Conservation (phyloP, 2,113 vertebrate species). For the Propithecus coquereli region DNA sequence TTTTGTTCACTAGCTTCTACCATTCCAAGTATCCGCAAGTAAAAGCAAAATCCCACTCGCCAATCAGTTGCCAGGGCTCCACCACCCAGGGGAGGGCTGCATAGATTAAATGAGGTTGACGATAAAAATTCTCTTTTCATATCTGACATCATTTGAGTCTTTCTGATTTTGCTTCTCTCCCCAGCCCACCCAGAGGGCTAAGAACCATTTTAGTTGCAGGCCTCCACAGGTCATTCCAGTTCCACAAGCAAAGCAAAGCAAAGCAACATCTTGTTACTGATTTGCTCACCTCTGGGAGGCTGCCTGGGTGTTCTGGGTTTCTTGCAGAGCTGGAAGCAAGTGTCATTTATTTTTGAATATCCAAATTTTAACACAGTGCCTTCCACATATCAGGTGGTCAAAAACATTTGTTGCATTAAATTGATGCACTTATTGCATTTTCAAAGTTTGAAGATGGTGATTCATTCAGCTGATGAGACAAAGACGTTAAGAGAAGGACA, state of each 20-base stretch:
- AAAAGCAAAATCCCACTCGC: background rate
- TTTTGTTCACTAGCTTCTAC: background rate
- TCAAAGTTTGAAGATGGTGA: background rate
- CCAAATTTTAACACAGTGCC: background rate
- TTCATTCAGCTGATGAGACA: background rate
- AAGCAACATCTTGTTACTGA: background rate
- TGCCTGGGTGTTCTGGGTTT: background rate
- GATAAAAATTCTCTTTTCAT: conserved; percentile 12
- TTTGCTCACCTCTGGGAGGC: background rate
- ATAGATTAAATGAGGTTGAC: background rate
- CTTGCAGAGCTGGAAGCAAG: background rate
- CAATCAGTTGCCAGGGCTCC: background rate
- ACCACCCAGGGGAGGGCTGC: background rate
- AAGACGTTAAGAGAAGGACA: background rate
- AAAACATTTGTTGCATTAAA: background rate
- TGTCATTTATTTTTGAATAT: conserved; percentile 7
- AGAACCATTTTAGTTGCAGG: background rate
- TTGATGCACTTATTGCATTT: background rate
- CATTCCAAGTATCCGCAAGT: background rate
- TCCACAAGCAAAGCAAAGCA: background rate
- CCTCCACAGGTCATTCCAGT: background rate
- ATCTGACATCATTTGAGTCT: background rate
- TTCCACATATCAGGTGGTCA: background rate
- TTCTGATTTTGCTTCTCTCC: background rate
- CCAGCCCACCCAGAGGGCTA: background rate